Evolutionary conservation across 1,140 invertebrate species (phyloP).

Genomic region (Polypedilum vanderplanki): DNA sequence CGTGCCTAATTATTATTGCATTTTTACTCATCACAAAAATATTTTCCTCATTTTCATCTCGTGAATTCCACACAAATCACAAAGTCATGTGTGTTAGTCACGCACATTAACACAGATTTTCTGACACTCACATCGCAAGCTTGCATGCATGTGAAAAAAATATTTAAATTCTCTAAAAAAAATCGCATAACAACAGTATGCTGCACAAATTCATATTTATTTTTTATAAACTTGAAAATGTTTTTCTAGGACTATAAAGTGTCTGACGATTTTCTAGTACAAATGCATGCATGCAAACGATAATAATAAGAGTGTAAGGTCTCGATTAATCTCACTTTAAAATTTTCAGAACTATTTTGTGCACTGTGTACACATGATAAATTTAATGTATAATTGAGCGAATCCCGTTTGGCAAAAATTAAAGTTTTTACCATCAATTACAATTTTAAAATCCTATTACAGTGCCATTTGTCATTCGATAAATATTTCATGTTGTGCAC

Average conservation of each 20-base stretch:
- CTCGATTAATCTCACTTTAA: background rate
- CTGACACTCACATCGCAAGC: background rate
- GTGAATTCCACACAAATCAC: conserved; percentile 1
- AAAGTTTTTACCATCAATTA: background rate
- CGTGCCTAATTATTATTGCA: too few species aligned
- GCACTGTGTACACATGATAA: background rate
- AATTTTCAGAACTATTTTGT: background rate
- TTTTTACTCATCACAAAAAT: too few species aligned
- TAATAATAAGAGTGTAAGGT: background rate
- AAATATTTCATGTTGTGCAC: conserved; percentile 4
- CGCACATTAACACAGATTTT: background rate
- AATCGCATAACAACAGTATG: background rate
- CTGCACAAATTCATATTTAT: too few species aligned
- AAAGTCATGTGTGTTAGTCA: background rate
- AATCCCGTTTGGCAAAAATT: background rate
- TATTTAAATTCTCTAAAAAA: background rate
- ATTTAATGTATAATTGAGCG: background rate
- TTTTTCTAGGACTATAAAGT: background rate
- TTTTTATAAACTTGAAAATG: background rate
- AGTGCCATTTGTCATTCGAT: background rate
- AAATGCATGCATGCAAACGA: background rate
- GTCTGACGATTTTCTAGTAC: background rate
- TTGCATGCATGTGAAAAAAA: background rate
- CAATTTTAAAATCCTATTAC: background rate
- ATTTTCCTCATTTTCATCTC: background rate